These are phyloP conservation scores for Coleophora flavipennella DNA, from an alignment of 2,888 invertebrate genomes.

Conservation along the genomic window DNA sequence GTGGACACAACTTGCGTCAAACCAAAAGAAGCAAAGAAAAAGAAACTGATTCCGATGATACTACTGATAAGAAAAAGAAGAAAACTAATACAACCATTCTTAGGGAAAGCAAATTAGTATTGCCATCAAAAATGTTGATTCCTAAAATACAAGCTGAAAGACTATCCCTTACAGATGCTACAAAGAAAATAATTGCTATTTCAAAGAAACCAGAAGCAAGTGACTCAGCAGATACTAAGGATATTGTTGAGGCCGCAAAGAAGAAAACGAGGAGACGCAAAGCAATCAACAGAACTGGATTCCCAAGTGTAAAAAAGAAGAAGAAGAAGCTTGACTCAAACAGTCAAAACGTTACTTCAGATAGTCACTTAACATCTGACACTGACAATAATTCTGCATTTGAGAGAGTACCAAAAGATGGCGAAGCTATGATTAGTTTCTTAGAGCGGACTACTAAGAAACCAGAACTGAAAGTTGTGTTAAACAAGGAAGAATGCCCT, in stretches of 20 bases:
- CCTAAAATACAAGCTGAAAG: constrained; percentile 59
- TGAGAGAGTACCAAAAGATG: constrained; percentile 79
- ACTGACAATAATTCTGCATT: constrained; percentile 67
- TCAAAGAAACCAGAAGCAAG: constrained; percentile 38
- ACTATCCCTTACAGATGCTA: constrained; percentile 32
- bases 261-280: constrained; percentile 78
- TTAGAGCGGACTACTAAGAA: constrained; percentile 72
- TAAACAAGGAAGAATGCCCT: constrained; percentile 65
- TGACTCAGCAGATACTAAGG: constrained; percentile 37
- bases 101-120: constrained; percentile 60
- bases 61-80: constrained; percentile 57
- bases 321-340: constrained; percentile 75
- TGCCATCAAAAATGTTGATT: constrained; percentile 50
- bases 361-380: constrained; percentile 51
- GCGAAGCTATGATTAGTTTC: constrained; percentile 78
- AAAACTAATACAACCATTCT: constrained; percentile 52
- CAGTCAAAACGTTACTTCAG: constrained; percentile 34
- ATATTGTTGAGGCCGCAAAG: constrained; percentile 31
- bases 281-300: constrained; percentile 89
- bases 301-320: constrained; percentile 87
- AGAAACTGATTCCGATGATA: constrained; percentile 49
- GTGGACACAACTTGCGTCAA: constrained; percentile 61
- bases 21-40: constrained; percentile 53
- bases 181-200: constrained; percentile 34
- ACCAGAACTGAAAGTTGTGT: constrained; percentile 58